These are phyloP conservation scores for Scelioninae gen. 2 DNA, from an alignment of 2,888 invertebrate genomes.

Conservation along the genomic window DNA sequence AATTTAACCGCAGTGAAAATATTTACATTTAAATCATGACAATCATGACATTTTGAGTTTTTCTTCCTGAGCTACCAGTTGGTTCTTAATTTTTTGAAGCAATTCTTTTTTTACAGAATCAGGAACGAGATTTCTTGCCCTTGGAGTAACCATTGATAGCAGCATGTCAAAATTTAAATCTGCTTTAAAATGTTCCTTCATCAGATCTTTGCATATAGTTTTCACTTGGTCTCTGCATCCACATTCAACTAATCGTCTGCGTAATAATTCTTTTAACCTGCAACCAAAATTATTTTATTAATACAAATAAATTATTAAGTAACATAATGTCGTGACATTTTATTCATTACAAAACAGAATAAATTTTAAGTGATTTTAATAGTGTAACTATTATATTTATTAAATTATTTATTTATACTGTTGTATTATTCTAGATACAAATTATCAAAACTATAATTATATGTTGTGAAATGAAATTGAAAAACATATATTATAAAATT, in stretches of 20 bases:
- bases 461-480: too few species aligned
- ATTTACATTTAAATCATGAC: not conserved
- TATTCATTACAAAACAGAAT: too few species aligned
- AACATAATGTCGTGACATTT: too few species aligned
- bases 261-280: constrained; percentile 87
- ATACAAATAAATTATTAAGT: too few species aligned
- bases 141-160: constrained; percentile 89
- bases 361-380: too few species aligned
- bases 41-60: constrained; percentile 49
- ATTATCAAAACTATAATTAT: too few species aligned
- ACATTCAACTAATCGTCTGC: constrained; percentile 89
- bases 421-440: too few species aligned
- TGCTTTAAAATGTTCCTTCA: constrained; percentile 83
- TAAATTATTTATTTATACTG: too few species aligned
- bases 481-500: too few species aligned
- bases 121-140: constrained; percentile 90
- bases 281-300: constrained; percentile 3
- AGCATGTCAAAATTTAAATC: constrained; percentile 90
- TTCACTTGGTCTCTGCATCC: constrained; percentile 96
- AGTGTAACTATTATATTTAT: too few species aligned
- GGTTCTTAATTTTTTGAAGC: constrained; percentile 90
- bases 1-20: too few species aligned
- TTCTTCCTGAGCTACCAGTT: constrained; percentile 78
- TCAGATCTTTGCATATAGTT: constrained; percentile 88
- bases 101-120: constrained; percentile 95